These are phyloP conservation scores for Brachyistius frenatus DNA, from an alignment of 2,113 vertebrate species.

Conservation along the genomic window DNA sequence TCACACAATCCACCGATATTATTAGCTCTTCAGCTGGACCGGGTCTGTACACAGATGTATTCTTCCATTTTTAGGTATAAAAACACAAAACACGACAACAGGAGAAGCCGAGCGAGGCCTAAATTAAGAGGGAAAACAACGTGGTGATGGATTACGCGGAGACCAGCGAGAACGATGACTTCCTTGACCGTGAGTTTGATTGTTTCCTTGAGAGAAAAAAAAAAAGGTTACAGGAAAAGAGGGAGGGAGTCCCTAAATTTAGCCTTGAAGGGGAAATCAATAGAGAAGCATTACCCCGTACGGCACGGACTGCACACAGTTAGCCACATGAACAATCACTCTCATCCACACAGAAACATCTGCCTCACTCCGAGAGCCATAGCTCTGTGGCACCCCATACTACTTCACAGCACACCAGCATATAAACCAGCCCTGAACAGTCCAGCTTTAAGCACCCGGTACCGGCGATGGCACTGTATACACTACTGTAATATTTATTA, in stretches of 20 bases:
- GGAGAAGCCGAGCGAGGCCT: conserved; percentile 46
- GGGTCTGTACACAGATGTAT: conserved; percentile 54
- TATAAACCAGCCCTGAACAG: background rate
- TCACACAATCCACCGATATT: conserved; percentile 62
- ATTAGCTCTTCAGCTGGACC: conserved; percentile 51
- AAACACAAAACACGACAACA: conserved; percentile 65
- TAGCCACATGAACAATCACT: background rate
- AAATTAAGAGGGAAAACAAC: conserved; percentile 80
- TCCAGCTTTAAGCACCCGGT: conserved; percentile 47
- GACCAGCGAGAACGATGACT: conserved; percentile 83
- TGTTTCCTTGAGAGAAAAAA: conserved; percentile 78
- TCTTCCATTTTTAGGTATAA: conserved; percentile 70
- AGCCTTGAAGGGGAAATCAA: conserved; percentile 33
- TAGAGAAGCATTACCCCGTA: conserved; percentile 23
- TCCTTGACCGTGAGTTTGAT: conserved; percentile 77
- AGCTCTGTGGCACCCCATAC: conserved; percentile 25
- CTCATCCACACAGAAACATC: no score
- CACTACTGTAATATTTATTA: conserved; percentile 61
- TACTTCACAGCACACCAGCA: background rate
- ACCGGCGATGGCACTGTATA: conserved; percentile 23
- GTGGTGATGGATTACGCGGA: conserved; percentile 75
- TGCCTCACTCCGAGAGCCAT: conserved; percentile 48
- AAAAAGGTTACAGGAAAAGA: conserved; percentile 79
- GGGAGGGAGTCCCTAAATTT: conserved; percentile 5
- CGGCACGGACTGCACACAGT: background rate